These are phyloP conservation scores for Trachemys scripta DNA, from an alignment of 2,113 vertebrate species.

Conservation along the genomic window DNA sequence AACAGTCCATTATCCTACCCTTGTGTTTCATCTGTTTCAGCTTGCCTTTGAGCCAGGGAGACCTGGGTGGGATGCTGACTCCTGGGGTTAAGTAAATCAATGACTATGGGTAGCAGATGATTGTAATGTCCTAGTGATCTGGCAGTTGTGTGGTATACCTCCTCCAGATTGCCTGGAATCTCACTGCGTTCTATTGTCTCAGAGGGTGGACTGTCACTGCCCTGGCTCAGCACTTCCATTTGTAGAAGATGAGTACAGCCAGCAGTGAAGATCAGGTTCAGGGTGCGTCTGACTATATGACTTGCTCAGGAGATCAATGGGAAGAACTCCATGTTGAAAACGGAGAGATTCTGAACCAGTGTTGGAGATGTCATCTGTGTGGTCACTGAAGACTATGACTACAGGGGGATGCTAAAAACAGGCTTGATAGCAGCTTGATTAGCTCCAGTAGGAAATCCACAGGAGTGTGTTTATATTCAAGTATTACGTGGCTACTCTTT, in stretches of 20 bases:
- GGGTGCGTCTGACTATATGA: not conserved
- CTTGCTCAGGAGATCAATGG: not conserved
- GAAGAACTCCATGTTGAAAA: not conserved
- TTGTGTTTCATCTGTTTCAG: not conserved
- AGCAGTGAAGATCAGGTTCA: not conserved
- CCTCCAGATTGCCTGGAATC: not conserved
- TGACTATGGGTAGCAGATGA: not conserved
- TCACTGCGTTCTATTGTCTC: rapidly evolving
- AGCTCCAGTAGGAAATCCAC: not conserved
- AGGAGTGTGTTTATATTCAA: not conserved
- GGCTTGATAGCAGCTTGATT: not conserved
- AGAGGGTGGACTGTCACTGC: not conserved
- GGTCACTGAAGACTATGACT: not conserved
- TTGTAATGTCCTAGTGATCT: not conserved
- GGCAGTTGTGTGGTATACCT: not conserved
- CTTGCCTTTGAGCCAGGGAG: not conserved
- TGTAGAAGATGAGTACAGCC: not conserved
- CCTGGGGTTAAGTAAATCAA: not conserved
- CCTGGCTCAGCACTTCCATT: not conserved
- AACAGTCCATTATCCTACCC: not conserved
- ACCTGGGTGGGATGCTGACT: not conserved
- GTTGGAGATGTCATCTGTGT: not conserved
- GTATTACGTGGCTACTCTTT: not conserved
- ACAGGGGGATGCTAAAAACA: not conserved
- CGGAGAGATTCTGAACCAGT: not conserved